These are phyloP conservation scores for Glossophaga mutica DNA, from an alignment of 2,797 vertebrate species.

Conservation along the genomic window DNA sequence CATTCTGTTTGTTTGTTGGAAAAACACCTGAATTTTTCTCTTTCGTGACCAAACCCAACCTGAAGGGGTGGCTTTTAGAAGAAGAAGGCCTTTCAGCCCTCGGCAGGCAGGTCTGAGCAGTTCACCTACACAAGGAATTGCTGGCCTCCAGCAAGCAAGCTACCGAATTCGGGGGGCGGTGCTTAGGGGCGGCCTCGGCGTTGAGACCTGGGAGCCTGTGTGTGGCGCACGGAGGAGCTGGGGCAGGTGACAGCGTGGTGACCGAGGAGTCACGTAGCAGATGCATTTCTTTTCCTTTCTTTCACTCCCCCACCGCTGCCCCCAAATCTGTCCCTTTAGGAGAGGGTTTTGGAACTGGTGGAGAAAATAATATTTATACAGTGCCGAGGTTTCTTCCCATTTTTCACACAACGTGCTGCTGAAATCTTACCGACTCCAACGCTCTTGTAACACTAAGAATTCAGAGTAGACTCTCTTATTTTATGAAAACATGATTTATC, in stretches of 20 bases:
- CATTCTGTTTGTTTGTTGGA: not conserved
- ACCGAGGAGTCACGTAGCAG: not conserved
- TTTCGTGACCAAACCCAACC: not conserved
- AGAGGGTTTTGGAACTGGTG: not conserved
- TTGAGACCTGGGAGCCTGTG: not conserved
- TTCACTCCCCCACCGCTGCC: accelerated
- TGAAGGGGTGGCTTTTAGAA: not conserved
- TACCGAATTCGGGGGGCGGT: accelerated
- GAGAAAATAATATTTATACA: conserved; percentile 1
- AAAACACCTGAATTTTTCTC: not conserved
- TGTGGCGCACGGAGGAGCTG: not conserved
- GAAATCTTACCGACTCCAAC: conserved; percentile 58
- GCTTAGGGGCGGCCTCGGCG: not conserved
- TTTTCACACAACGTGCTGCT: conserved; percentile 49
- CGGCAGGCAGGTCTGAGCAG: not conserved
- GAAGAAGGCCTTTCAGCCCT: not conserved
- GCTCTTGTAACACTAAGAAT: conserved; percentile 62
- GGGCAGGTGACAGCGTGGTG: not conserved
- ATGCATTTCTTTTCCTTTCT: not conserved
- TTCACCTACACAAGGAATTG: not conserved
- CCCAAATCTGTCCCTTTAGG: not conserved
- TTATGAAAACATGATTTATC: conserved; percentile 75
- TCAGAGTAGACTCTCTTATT: conserved; percentile 63
- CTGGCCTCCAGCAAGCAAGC: not conserved
- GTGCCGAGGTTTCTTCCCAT: conserved; percentile 19